Percentiles rank a stretch among this genome's conserved stretches.
Conservation (phyloP, 2,888 invertebrate species). For the Bombyx huttoni region DNA sequence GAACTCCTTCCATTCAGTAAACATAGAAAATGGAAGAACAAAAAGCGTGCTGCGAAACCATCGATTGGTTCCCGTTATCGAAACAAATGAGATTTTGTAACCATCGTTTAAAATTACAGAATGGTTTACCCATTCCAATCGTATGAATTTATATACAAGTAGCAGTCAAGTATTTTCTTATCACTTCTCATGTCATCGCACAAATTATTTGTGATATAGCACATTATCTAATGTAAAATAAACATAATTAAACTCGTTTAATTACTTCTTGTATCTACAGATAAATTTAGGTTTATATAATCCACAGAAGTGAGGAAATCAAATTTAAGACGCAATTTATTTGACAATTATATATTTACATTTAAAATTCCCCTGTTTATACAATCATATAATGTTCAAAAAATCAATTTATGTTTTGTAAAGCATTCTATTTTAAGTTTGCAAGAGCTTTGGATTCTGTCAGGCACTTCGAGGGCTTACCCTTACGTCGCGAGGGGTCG, state of each 20-base stretch:
- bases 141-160: neutral
- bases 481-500: slow-evolving; percentile 40
- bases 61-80: too few relatives aligned
- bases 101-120: too few relatives aligned
- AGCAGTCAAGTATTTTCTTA: neutral
- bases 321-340: neutral
- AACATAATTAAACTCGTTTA: neutral
- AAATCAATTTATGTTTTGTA: neutral
- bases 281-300: too few relatives aligned
- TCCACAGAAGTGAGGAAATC: too few relatives aligned
- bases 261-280: too few relatives aligned
- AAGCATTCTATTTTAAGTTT: slow-evolving; percentile 22
- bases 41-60: too few relatives aligned
- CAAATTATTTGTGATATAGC: neutral
- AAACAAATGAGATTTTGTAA: too few relatives aligned
- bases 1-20: too few relatives aligned
- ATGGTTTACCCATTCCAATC: neutral
- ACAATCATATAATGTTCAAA: neutral
- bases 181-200: neutral
- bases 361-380: neutral
- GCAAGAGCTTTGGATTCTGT: slow-evolving; percentile 33
- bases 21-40: too few relatives aligned
- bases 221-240: neutral
- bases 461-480: slow-evolving; percentile 36
- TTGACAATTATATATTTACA: neutral